Evolutionary conservation across 1,140 invertebrate species (phyloP).

Genomic region (Drosophila rhopaloa): DNA sequence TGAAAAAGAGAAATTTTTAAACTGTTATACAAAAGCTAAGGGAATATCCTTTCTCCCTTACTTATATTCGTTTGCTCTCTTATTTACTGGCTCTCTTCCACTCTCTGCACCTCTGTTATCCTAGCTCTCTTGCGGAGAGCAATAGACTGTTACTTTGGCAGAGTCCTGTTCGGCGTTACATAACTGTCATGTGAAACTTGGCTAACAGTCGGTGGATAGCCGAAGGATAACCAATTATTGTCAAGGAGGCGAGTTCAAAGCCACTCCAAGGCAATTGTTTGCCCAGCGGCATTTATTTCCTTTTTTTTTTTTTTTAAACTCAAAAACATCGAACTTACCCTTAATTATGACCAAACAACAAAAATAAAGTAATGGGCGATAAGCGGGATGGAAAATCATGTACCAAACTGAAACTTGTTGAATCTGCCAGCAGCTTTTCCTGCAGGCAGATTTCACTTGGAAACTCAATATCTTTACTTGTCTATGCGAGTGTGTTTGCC

Average conservation of each 20-base stretch:
- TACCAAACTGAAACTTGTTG: slow-evolving; percentile 61
- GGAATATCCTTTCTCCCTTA: neutral
- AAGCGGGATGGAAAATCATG: slow-evolving; percentile 6
- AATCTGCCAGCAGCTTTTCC: slow-evolving; percentile 34
- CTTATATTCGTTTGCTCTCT: neutral
- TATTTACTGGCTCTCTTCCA: slow-evolving; percentile 4
- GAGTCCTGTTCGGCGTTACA: slow-evolving; percentile 38
- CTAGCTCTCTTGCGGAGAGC: neutral
- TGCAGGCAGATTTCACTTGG: slow-evolving; percentile 49
- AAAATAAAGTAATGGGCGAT: neutral
- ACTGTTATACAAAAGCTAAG: slow-evolving; percentile 45
- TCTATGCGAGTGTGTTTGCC: slow-evolving; percentile 2
- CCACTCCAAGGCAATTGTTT: slow-evolving; percentile 3
- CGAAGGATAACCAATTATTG: slow-evolving; percentile 21
- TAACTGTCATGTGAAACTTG: slow-evolving; percentile 50
- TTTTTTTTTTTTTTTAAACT: no score
- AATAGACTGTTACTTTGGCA: slow-evolving; percentile 11
- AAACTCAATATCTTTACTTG: slow-evolving; percentile 66
- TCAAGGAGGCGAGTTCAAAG: slow-evolving; percentile 1
- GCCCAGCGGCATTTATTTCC: slow-evolving; percentile 3
- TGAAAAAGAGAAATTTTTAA: neutral
- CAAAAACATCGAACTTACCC: neutral
- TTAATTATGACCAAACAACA: slow-evolving; percentile 16
- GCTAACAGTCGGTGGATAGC: slow-evolving; percentile 7
- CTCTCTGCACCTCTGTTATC: slow-evolving; percentile 1